phyloP scores from a whole-genome alignment of 2,888 invertebrate species.

The Leptinotarsa haldemani region DNA sequence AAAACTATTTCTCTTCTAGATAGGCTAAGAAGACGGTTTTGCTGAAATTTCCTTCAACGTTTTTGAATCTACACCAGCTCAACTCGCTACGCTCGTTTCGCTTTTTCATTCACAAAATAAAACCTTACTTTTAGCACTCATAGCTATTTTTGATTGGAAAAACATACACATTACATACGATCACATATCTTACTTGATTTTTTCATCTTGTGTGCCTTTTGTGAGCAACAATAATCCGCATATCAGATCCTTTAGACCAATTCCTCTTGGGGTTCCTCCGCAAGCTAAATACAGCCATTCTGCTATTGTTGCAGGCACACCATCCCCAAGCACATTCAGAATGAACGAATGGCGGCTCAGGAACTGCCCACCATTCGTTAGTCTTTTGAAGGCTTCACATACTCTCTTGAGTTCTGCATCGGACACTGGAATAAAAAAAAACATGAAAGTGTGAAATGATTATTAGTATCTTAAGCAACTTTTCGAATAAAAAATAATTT shows the following conservation, averaged over 20 bases:
- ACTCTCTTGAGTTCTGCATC: conserved; percentile 86
- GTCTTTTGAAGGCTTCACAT: conserved; percentile 88
- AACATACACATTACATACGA: background rate
- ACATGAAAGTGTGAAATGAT: background rate
- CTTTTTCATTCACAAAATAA: no score
- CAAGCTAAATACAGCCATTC: conserved; percentile 87
- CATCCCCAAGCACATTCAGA: conserved; percentile 87
- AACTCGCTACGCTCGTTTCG: no score
- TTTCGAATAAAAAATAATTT: no score
- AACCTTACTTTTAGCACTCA: no score
- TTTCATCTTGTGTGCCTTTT: conserved; percentile 86
- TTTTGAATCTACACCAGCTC: no score
- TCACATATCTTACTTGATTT: conserved; percentile 73
- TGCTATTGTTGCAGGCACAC: conserved; percentile 83
- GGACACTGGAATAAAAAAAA: conserved; percentile 73
- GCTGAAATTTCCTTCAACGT: no score
- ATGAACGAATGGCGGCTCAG: conserved; percentile 83
- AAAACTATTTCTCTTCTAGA: no score
- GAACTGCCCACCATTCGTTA: conserved; percentile 77
- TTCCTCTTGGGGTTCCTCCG: conserved; percentile 85
- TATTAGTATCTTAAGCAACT: no score
- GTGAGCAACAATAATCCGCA: conserved; percentile 89
- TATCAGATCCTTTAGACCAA: conserved; percentile 84
- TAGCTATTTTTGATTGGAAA: background rate
- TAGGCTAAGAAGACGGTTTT: no score